Base-by-base conservation (phyloP, 2,797 vertebrate species). In the Holocentrus rufus region DNA sequence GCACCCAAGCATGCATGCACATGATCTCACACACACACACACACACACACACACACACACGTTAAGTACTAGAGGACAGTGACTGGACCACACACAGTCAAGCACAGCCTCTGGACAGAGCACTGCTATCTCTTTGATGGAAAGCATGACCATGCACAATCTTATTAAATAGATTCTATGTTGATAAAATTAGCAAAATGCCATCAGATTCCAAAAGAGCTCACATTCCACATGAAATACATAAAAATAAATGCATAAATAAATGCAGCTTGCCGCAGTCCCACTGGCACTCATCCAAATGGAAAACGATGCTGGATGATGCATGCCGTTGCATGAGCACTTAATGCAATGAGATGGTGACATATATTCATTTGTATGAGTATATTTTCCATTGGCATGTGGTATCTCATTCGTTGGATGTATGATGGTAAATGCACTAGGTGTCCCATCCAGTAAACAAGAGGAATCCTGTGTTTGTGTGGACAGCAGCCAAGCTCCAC, bases 331-430 rank as follows among this genome's bases (percentile, higher is more conserved):
- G 44, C 69, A 36, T 20, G 52, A 14, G 5, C 76, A 86, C 60
- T 84, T 85, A 85, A 87, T 87, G 80, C 88, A 87, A 89, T 80
- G 83, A 87, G 69, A 79, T 22, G 8, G 79, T 18, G 64, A 52
- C 69, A 74, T 31, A 36, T 46, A 61, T 69, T 69, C 61, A 68
- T 87, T 86, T 69, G 64, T 59, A 55, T 20, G 34, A 30, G 68
- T 69, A 79, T 72, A 61, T 78, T 82, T 81, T 46, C 74, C 57
- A 55, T 52, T 23, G 76, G 66, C 61, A 17, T 34, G 70, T 46
- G 23, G 23, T 57, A 60, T 67, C 31, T 15, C 10, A 27, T 59
- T 39, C 50, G 34, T 15, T 15, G 62, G 31, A 22, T 23, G 44
- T 53, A 27, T 55, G 63, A 20, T 0, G 5, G 25, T 69, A 57